Base-by-base conservation (phyloP, 2,113 vertebrate species). In the Saimiri boliviensis region DNA sequence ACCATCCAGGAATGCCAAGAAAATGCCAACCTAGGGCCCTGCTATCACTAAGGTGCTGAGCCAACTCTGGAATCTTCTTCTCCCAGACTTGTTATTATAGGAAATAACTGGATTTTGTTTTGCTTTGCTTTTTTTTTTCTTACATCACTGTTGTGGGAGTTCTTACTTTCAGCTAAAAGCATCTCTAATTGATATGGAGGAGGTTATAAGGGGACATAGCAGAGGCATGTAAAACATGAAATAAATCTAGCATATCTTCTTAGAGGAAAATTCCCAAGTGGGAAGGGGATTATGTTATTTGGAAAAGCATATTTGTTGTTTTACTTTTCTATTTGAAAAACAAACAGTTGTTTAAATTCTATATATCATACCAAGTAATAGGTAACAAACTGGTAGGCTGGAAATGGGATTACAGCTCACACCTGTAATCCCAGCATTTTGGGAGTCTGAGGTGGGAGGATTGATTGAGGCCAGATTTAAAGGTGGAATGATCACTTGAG, bases 311-410 rank as follows among this genome's bases (percentile, higher is more conserved):
- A 45, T 84, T 35, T 71, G 42, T 82, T 27, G 63, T 52, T 86
- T 93, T 25, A 86, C 58, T 84, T 73, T 76, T 74, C 35, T 74
- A 85, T 84, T 52, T 85, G 89, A 86, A 84, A 84, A 60, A 87
- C 35, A 56, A 45, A 45, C 45, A 45, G 8, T 45, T 45, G 45
- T 45, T 45, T 89, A 58, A 4, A 49, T 81, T 56, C 17, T 21
- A 60, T 49, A 92, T 95, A 89, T 63, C 74, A 54, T 88, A 25
- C 35, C 85, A 85, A 73, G 30, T 73, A 30, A 87, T 47, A 66
- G 25, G 37, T 68, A 60, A 93, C 37, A 85, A 80, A 37, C 58
- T 60, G 27, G 58, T 60, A 27, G 58, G 58, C 58, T 60, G 58
- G 25, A 60, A 60, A 60, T 60, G 58, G 58, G 11, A 47, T 47